These are phyloP conservation scores for Tokudaia muenninki DNA, from an alignment of 2,797 vertebrate species.

Conservation along the genomic window DNA sequence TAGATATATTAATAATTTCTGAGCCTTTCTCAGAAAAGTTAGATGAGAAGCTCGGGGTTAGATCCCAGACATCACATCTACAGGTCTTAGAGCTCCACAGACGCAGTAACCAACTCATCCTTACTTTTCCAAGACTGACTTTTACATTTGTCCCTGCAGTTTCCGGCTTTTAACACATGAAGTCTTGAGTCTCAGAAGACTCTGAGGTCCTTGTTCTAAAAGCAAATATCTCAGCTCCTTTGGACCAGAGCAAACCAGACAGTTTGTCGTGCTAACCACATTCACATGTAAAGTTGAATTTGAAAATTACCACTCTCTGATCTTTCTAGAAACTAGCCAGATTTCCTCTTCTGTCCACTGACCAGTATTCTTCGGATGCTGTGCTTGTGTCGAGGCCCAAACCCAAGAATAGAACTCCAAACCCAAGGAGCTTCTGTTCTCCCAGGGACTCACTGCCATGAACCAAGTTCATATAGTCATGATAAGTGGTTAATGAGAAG, in stretches of 20 bases:
- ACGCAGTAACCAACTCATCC: neutral
- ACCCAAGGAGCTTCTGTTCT: neutral
- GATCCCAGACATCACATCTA: neutral
- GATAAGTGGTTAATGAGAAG: neutral
- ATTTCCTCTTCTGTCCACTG: neutral
- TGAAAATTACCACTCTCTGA: neutral
- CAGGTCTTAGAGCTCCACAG: neutral
- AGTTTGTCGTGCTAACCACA: neutral
- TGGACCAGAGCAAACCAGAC: neutral
- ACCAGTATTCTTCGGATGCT: neutral
- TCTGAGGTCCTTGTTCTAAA: neutral
- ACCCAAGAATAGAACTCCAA: too few species aligned
- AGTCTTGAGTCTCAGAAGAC: neutral
- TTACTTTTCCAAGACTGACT: neutral
- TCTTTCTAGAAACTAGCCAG: neutral
- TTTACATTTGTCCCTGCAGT: neutral
- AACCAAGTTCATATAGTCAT: neutral
- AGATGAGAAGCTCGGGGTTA: neutral
- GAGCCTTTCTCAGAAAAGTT: neutral
- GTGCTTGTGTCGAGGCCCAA: neutral
- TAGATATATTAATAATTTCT: rapidly evolving
- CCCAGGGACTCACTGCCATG: neutral
- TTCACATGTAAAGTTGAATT: neutral
- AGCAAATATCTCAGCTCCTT: neutral
- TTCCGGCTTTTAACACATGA: neutral